Evolutionary conservation across 2,113 vertebrate genomes (phyloP), one percentile per base, ranked within the genome.

Genomic region (Aphelocoma coerulescens): DNA sequence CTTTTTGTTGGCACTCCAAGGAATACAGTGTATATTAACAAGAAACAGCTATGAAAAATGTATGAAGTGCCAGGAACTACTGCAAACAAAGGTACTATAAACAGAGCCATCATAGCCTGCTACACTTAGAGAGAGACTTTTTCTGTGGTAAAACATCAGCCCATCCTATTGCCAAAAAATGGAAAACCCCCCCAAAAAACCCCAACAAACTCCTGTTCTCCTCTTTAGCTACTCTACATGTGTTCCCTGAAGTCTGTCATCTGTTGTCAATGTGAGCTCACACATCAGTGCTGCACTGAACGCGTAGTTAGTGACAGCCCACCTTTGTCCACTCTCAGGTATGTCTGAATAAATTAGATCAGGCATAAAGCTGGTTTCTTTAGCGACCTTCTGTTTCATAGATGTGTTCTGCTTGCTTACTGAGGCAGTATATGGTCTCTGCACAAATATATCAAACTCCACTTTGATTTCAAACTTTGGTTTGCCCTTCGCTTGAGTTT

Each of bases 41-140:
- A 93, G 92, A 97, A 96, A 92, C 27, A 95, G 73, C 67, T 80
- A 97, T 94, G 89, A 97, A 97, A 95, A 96, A 97, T 97, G 95
- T 57, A 93, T 93, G 81, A 95, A 89, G 78, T 96, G 89, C 91
- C 92, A 92, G 96, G 90, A 97, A 95, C 76, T 89, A 48, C 48
- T 94, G 74, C 57, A 87, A 95, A 78, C 79, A 86, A 88, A 66
- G 75, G 41, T 72, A 65, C 76, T 92, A 35, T 92, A 93, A 96
- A 92, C 91, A 88, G 65, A 93, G 52, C 37, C 33, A 52, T 49
- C 92, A 91, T 91, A 93, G 91, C 41, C 71, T 91, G 69, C 62
- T 86, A 75, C 59, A 46, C 51, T 85, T 61, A 88, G 71, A 83
- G 39, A 33, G 49, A 77, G 43, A 32, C 10, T 78, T 33, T 62